A percentile compares a stretch with the other conserved stretches of the same genome.
These are phyloP conservation scores for Rhinopomastus cyanomelas DNA, from an alignment of 2,113 vertebrate genomes.

Conservation along the genomic window DNA sequence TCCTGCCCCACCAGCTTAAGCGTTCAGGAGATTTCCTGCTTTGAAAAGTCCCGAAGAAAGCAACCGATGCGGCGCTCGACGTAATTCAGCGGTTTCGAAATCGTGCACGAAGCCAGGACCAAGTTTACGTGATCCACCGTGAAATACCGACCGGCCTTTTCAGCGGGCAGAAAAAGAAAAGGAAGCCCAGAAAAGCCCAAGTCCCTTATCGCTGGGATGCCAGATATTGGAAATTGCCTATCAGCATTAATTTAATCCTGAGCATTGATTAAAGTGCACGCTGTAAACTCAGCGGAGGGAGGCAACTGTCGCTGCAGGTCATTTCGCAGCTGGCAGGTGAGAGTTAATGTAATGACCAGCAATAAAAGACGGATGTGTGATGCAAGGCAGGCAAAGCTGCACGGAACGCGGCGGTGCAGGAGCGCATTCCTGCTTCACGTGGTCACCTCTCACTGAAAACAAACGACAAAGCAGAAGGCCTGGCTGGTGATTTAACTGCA, in stretches of 20 bases:
- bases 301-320: conserved; percentile 63
- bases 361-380: conserved; percentile 63
- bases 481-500: background rate
- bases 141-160: conserved; percentile 42
- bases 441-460: background rate
- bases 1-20: conserved; percentile 4
- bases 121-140: conserved; percentile 48
- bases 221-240: conserved; percentile 69
- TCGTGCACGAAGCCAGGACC: background rate
- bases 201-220: conserved; percentile 58
- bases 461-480: conserved; percentile 2
- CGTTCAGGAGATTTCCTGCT: background rate
- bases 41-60: conserved; percentile 29
- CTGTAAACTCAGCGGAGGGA: conserved; percentile 50
- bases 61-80: background rate
- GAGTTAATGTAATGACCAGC: conserved; percentile 64
- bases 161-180: conserved; percentile 21
- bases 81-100: conserved; percentile 20
- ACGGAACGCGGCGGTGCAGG: background rate
- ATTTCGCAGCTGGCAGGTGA: conserved; percentile 68
- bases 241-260: conserved; percentile 73
- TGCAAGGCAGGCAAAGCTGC: conserved; percentile 51
- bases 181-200: conserved; percentile 47
- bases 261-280: conserved; percentile 67
- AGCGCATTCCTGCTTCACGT: conserved; percentile 5